These are phyloP conservation scores for Pediacus dermestoides DNA, from an alignment of 2,888 invertebrate genomes.

Conservation along the genomic window DNA sequence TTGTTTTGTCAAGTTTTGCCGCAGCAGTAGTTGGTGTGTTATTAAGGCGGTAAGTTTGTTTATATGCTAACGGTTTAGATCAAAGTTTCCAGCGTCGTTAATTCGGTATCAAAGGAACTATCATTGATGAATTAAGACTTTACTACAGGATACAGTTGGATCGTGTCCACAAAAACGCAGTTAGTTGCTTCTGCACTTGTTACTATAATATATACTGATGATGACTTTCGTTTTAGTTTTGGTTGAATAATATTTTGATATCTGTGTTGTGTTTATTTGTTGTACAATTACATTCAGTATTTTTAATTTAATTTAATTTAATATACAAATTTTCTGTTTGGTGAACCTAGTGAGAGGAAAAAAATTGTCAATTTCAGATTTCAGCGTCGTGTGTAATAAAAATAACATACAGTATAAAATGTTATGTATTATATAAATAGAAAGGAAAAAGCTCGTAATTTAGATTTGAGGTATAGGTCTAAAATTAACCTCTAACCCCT, in stretches of 20 bases:
- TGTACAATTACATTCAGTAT: too few species aligned
- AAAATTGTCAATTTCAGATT: too few species aligned
- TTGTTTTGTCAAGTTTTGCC: constrained; percentile 46
- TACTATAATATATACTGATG: too few species aligned
- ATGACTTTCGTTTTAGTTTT: too few species aligned
- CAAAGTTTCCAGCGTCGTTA: constrained; percentile 47
- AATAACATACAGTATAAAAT: constrained; percentile 1
- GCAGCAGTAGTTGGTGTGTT: constrained; percentile 37
- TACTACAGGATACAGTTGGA: constrained; percentile 50
- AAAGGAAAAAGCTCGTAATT: constrained; percentile 13
- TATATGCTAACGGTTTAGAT: constrained; percentile 44
- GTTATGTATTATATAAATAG: constrained; percentile 3
- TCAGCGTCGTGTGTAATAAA: neutral
- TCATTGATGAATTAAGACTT: constrained; percentile 50
- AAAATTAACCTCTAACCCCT: constrained; percentile 49
- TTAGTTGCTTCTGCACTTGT: too few species aligned
- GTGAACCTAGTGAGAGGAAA: too few species aligned
- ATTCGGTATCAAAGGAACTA: constrained; percentile 50
- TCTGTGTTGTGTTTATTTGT: too few species aligned
- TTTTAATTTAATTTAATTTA: too few species aligned
- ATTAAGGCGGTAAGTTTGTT: constrained; percentile 43
- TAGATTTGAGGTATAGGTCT: constrained; percentile 35
- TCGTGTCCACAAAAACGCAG: constrained; percentile 36
- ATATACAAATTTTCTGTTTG: too few species aligned
- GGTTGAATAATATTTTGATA: too few species aligned